Base-by-base conservation (phyloP, 2,888 invertebrate species). In the Brachylomia viminalis region DNA sequence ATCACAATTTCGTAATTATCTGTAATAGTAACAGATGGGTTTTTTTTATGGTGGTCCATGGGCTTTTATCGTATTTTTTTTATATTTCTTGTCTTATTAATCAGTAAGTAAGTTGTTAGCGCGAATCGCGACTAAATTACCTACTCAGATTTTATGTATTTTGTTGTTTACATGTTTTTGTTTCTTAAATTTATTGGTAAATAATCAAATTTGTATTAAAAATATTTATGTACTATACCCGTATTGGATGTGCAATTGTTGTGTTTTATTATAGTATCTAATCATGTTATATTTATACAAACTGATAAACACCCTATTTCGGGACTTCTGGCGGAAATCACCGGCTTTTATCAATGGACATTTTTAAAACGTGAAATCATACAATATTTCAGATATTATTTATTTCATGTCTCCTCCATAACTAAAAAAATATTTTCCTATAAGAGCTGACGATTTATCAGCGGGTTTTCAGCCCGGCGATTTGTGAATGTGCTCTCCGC, bases 181-280 rank as follows among this genome's bases (percentile, higher is more conserved):
- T 66, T 42, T 49, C 13, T 20, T 42, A 3, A 58, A 61, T 81
- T 65, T 75, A 66, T 68, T 82, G 59, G 78, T 83, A 65, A 77
- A 77, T 82, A 76, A 68, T 62, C n/a, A 49, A 17, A 45, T 11
- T 33, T 49, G 23, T 76, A 15, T 7, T 47, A 54, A 65, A 30
- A 23, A 47, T 73, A 69, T 64, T 33, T 65, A 49, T 70, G 47
- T 77, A 64, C 13, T 56, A 27, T 30, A 75, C 11, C 0, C 7
- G 3, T 82, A 47, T 83, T 78, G 59, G 10, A 67, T 67, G 66
- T 79, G 49, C 49, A 56, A 15, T 75, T 47, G 13, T 45, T 49
- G n/a, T 59, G 59, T 62, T 65, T 27, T 49, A 11, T 33, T n/a
- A 2, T 73, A 59, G 4, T 54, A n/a, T n/a, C n/a, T n/a, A n/a